Conservation (phyloP, 2,797 vertebrate species). For the Cynopterus sphinx region DNA sequence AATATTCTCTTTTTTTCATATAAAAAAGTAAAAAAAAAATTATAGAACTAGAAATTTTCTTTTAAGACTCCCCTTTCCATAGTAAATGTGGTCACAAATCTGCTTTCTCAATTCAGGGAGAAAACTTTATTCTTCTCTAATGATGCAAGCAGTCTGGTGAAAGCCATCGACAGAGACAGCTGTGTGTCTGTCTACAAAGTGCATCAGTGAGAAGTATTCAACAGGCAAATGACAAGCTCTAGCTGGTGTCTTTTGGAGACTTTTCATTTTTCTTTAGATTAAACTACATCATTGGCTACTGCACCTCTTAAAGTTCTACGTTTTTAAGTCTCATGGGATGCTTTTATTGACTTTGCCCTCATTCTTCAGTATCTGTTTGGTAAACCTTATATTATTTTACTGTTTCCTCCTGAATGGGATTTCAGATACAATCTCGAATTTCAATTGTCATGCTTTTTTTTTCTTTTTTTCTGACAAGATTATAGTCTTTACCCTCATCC, state of each 20-base stretch:
- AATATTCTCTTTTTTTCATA: not conserved
- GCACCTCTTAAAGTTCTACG: not conserved
- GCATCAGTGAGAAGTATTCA: slow-evolving; percentile 5
- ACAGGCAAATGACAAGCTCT: slow-evolving; percentile 31
- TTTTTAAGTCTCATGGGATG: not conserved
- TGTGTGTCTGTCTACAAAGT: not conserved
- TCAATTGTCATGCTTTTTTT: not conserved
- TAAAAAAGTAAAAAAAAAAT: not conserved
- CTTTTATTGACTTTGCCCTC: not conserved
- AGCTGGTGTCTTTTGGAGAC: not conserved
- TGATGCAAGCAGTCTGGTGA: slow-evolving; percentile 56
- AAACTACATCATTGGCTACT: not conserved
- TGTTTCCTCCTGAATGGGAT: not conserved
- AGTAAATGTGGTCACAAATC: not conserved
- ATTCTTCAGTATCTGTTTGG: not conserved
- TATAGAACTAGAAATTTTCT: not conserved
- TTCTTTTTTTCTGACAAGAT: not conserved
- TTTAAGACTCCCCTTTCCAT: not conserved
- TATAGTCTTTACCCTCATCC: not conserved
- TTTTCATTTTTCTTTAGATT: not conserved
- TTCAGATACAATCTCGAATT: not conserved
- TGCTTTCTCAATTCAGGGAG: not conserved
- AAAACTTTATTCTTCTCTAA: slow-evolving; percentile 41
- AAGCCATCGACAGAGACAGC: not conserved
- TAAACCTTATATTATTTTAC: not conserved